These are phyloP conservation scores for Oreochromis mossambicus DNA, from an alignment of 2,797 vertebrate genomes.

Conservation along the genomic window DNA sequence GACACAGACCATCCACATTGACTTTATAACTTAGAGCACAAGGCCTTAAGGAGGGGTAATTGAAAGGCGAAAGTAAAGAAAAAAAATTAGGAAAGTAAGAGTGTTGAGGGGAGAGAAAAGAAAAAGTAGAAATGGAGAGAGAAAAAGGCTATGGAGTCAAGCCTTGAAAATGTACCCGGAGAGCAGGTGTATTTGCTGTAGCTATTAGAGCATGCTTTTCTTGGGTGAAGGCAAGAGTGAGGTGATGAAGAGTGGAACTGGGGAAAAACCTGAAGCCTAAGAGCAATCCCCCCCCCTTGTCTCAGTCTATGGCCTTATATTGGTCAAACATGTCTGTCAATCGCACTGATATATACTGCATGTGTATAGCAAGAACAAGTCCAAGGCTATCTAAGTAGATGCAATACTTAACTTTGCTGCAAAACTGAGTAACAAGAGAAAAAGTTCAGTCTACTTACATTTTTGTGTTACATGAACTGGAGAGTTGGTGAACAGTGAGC, in stretches of 20 bases:
- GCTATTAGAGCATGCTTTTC: constrained; percentile 34
- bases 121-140: neutral
- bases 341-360: neutral
- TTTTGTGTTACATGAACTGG: constrained; percentile 65
- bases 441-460: constrained; percentile 19
- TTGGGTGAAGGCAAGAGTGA: constrained; percentile 14
- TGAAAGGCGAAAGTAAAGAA: constrained; percentile 65
- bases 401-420: neutral
- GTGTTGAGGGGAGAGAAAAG: constrained; percentile 20
- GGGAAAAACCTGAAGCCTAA: neutral
- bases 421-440: constrained; percentile 10
- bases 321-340: neutral
- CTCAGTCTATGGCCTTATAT: neutral
- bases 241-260: neutral
- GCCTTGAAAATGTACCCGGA: constrained; percentile 18
- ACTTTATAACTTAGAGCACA: constrained; percentile 69
- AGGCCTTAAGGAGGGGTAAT: constrained; percentile 67
- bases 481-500: constrained; percentile 54
- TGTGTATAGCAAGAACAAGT: neutral
- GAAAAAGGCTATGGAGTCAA: neutral
- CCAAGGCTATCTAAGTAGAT: neutral
- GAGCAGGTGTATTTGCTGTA: constrained; percentile 12
- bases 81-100: constrained; percentile 62
- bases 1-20: constrained; percentile 66
- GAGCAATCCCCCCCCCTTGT: neutral